Evolutionary conservation across 2,113 vertebrate species (phyloP).

Genomic region (Cryptotis parvus): DNA sequence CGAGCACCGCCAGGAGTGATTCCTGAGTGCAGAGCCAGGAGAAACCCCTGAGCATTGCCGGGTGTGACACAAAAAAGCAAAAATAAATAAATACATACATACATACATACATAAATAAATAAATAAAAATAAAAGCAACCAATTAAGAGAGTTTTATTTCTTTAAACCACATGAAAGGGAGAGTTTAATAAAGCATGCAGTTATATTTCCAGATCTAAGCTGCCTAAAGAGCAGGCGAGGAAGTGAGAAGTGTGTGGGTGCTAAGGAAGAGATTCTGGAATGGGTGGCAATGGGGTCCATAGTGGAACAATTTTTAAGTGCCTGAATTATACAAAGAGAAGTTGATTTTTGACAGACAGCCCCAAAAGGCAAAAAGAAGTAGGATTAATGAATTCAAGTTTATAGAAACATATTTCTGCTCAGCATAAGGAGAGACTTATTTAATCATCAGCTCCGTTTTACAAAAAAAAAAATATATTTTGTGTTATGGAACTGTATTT

Average conservation of each 20-base stretch:
- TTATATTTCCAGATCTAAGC: neutral
- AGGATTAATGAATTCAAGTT: slow-evolving; percentile 20
- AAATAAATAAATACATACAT: too few relatives aligned
- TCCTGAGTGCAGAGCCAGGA: too few relatives aligned
- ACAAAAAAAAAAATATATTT: slow-evolving; percentile 30
- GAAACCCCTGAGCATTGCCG: too few relatives aligned
- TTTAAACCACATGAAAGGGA: neutral
- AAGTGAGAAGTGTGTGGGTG: neutral
- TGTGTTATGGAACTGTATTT: neutral
- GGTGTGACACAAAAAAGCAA: too few relatives aligned
- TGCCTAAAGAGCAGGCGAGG: neutral
- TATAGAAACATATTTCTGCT: slow-evolving; percentile 23
- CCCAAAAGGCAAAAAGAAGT: slow-evolving; percentile 2
- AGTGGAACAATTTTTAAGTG: neutral
- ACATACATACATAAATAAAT: too few relatives aligned
- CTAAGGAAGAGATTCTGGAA: neutral
- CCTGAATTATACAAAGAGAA: neutral
- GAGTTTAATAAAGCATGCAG: neutral
- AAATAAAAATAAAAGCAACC: too few relatives aligned
- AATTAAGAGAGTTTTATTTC: slow-evolving; percentile 1
- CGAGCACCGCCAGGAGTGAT: too few relatives aligned
- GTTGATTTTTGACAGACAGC: neutral
- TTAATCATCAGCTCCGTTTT: neutral
- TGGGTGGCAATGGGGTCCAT: neutral
- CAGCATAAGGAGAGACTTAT: neutral